Percentiles rank a stretch among this genome's conserved stretches.
These are phyloP conservation scores for Thamnophis elegans DNA, from an alignment of 2,797 vertebrate genomes.

Conservation along the genomic window DNA sequence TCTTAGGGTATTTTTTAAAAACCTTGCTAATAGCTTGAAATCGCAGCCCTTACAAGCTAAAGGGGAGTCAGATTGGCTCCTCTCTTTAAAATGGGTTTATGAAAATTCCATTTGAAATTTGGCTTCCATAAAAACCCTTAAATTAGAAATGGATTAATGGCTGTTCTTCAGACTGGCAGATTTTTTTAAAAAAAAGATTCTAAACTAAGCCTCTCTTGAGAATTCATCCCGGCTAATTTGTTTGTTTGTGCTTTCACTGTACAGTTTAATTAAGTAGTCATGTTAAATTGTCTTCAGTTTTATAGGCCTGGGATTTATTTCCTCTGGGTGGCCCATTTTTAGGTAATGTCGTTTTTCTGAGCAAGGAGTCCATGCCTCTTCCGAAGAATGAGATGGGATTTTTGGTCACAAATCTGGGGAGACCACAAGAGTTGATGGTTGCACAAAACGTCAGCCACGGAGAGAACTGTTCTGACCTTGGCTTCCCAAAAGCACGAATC, in stretches of 20 bases:
- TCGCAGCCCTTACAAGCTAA: neutral
- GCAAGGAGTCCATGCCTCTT: neutral
- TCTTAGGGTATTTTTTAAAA: neutral
- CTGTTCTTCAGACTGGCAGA: constrained; percentile 10
- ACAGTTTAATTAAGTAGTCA: constrained; percentile 24
- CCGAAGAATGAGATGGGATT: neutral
- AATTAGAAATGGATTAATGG: constrained; percentile 33
- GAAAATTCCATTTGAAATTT: neutral
- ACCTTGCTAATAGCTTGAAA: neutral
- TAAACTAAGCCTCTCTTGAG: constrained; percentile 28
- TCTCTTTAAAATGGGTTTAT: neutral
- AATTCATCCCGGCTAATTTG: constrained; percentile 32
- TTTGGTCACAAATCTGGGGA: neutral
- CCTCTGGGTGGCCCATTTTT: constrained; percentile 39
- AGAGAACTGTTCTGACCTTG: neutral
- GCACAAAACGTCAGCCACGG: neutral
- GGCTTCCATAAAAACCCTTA: neutral
- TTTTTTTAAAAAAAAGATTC: constrained; percentile 11
- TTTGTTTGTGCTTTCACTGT: constrained; percentile 38
- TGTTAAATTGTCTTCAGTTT: constrained; percentile 38
- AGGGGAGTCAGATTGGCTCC: neutral
- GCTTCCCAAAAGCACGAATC: too few relatives aligned
- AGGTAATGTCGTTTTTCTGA: constrained; percentile 30
- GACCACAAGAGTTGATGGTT: too few relatives aligned
- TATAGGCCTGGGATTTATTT: constrained; percentile 40